Conservation (phyloP, 2,888 invertebrate genomes). For the Phortica okadai region DNA sequence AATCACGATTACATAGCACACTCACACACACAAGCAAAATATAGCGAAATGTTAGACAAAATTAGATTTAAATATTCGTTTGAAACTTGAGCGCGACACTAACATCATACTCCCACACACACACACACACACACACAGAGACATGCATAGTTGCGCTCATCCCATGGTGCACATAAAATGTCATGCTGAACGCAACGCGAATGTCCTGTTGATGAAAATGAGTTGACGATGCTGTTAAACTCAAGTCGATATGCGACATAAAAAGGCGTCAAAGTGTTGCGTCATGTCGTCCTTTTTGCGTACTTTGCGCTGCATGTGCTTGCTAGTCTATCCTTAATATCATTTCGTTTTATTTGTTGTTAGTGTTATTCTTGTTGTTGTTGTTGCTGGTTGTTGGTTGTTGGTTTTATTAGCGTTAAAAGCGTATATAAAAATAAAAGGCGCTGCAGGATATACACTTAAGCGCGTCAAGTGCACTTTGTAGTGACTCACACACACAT, state of each 20-base stretch:
- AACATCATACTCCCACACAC: slow-evolving; percentile 1
- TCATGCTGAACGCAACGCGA: slow-evolving; percentile 54
- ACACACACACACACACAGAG: slow-evolving; percentile 32
- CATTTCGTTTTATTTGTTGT: slow-evolving; percentile 37
- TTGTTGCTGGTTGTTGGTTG: slow-evolving; percentile 7
- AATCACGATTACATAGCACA: slow-evolving; percentile 62
- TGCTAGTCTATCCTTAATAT: slow-evolving; percentile 6
- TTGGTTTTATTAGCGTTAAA: slow-evolving; percentile 51
- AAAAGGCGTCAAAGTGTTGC: slow-evolving; percentile 18
- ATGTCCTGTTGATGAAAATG: slow-evolving; percentile 53
- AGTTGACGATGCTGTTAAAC: slow-evolving; percentile 45
- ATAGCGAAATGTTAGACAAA: slow-evolving; percentile 61
- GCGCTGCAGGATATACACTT: slow-evolving; percentile 30
- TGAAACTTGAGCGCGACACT: not conserved
- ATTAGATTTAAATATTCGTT: slow-evolving; percentile 67
- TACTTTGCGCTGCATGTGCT: not conserved
- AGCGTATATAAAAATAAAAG: slow-evolving; percentile 33
- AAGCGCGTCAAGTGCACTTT: slow-evolving; percentile 21
- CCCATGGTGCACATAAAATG: slow-evolving; percentile 47
- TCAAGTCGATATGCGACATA: slow-evolving; percentile 5
- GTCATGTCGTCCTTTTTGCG: not conserved
- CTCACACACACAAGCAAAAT: not conserved
- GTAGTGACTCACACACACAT: slow-evolving; percentile 3
- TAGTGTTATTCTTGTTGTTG: slow-evolving; percentile 34
- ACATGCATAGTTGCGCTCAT: slow-evolving; percentile 26